phyloP scores from a whole-genome alignment of 2,888 invertebrate genomes.

The Phortica okadai region DNA sequence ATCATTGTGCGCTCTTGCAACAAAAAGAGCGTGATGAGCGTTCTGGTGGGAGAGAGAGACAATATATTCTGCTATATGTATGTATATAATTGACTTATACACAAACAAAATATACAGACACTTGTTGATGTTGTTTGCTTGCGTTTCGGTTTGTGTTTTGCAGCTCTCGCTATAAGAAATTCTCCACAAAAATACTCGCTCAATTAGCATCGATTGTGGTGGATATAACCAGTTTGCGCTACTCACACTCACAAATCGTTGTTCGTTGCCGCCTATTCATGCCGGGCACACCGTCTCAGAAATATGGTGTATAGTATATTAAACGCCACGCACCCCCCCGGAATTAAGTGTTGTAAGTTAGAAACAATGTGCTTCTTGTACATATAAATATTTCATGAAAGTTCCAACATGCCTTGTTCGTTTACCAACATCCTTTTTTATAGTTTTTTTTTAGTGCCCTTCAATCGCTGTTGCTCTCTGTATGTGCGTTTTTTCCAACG shows the following conservation, averaged over 20 bases:
- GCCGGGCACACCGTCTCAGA: not conserved
- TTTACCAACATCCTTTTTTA: conserved; percentile 16
- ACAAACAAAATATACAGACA: conserved; percentile 40
- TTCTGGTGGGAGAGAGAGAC: not conserved
- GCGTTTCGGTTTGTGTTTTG: conserved; percentile 3
- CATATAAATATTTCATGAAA: not conserved
- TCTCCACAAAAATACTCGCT: conserved; percentile 38
- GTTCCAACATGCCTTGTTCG: not conserved
- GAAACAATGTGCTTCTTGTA: not conserved
- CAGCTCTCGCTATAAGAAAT: conserved; percentile 30
- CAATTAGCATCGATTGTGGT: conserved; percentile 51
- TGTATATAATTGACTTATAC: not conserved
- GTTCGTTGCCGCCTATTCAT: not conserved
- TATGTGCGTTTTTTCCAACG: conserved; percentile 11
- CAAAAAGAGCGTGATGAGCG: too few relatives aligned
- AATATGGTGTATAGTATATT: not conserved
- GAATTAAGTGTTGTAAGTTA: not conserved
- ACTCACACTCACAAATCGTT: not conserved
- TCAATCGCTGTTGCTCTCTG: not conserved
- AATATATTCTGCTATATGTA: not conserved
- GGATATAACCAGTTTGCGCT: conserved; percentile 28
- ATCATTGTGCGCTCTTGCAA: too few relatives aligned
- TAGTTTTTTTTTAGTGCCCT: not conserved
- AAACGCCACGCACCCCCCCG: not conserved
- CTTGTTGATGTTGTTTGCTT: conserved; percentile 59